phyloP scores from a whole-genome alignment of 2,113 vertebrate species.

The Scolopax mira region DNA sequence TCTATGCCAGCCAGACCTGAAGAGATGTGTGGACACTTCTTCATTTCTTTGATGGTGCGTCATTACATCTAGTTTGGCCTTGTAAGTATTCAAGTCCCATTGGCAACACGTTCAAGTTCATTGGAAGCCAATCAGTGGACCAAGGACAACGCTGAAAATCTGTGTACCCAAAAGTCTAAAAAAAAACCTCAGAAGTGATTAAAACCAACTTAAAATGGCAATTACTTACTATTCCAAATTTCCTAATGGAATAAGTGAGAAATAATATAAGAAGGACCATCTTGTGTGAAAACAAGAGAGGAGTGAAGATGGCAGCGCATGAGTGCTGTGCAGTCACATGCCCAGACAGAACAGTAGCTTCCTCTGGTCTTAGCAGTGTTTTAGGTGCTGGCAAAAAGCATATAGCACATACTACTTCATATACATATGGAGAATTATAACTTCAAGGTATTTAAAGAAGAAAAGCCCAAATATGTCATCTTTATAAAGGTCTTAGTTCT shows the following conservation, averaged over 20 bases:
- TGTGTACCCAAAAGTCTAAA: not conserved
- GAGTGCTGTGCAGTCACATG: rapidly evolving
- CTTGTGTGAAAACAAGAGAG: not conserved
- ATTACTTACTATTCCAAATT: not conserved
- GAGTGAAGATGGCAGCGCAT: not conserved
- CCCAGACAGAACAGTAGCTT: not conserved
- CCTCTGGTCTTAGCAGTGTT: not conserved
- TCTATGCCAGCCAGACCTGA: not conserved
- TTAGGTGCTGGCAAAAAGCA: not conserved
- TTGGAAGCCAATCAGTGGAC: not conserved
- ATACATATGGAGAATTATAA: not conserved
- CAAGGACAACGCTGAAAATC: not conserved
- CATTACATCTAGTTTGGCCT: not conserved
- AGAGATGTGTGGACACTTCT: not conserved
- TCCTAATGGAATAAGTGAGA: not conserved
- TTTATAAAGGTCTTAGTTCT: not conserved
- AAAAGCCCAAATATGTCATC: not conserved
- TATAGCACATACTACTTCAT: not conserved
- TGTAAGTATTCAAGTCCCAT: not conserved
- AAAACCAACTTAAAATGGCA: not conserved
- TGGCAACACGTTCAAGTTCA: not conserved
- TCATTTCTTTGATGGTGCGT: not conserved
- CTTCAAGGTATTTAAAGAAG: slow-evolving; percentile 14
- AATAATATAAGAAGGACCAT: not conserved
- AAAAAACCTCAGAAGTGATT: not conserved